phyloP scores from a whole-genome alignment of 1,140 invertebrate species.

The Centruroides vittatus region DNA sequence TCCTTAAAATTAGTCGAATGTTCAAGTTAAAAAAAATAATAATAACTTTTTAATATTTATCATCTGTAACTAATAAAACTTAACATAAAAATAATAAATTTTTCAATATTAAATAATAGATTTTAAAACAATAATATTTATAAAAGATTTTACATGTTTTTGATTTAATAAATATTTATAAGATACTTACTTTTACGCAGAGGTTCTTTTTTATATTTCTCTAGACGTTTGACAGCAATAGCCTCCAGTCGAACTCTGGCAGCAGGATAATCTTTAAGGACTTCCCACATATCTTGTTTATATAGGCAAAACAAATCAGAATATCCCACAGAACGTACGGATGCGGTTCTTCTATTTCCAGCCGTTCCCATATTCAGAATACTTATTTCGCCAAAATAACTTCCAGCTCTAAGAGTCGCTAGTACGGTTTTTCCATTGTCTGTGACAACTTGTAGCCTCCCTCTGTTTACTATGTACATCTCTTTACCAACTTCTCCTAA shows the following conservation, averaged over 20 bases:
- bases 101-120: too few relatives aligned
- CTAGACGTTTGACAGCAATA: conserved; percentile 89
- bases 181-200: conserved; percentile 61
- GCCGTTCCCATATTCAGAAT: conserved; percentile 96
- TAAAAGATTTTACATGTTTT: too few relatives aligned
- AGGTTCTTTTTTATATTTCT: conserved; percentile 87
- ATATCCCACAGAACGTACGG: conserved; percentile 93
- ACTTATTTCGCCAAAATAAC: conserved; percentile 99
- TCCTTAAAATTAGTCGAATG: too few relatives aligned
- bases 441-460: conserved; percentile 87
- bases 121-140: too few relatives aligned
- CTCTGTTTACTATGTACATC: conserved; percentile 98
- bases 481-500: conserved; percentile 95
- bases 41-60: too few relatives aligned
- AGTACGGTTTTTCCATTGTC: conserved; percentile 94
- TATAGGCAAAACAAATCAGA: conserved; percentile 96
- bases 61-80: too few relatives aligned
- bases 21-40: too few relatives aligned
- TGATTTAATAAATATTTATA: background rate
- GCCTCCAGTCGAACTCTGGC: conserved; percentile 90
- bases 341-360: conserved; percentile 92
- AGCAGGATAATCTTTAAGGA: conserved; percentile 94
- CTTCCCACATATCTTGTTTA: conserved; percentile 97
- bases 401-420: conserved; percentile 89
- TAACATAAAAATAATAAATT: too few relatives aligned